Conservation (phyloP, 2,113 vertebrate species). For the Albula glossodonta region DNA sequence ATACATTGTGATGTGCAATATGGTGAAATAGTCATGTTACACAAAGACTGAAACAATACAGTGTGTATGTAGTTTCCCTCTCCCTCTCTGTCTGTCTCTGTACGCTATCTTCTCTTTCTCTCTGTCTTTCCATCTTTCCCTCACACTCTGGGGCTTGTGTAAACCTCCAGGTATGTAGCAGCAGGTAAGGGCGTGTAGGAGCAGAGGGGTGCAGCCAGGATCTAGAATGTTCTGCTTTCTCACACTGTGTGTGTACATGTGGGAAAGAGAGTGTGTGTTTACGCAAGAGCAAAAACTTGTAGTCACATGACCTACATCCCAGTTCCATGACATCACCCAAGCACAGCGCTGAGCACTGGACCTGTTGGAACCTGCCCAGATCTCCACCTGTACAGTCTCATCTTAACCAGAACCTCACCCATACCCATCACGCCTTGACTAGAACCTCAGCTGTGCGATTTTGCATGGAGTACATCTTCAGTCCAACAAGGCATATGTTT, state of each 20-base stretch:
- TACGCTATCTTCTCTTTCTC: neutral
- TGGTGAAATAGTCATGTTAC: neutral
- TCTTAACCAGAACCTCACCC: neutral
- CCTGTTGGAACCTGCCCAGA: neutral
- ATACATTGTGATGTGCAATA: neutral
- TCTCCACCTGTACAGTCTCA: neutral
- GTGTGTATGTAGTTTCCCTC: neutral
- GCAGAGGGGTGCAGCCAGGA: neutral
- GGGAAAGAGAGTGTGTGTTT: neutral
- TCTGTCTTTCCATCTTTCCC: neutral
- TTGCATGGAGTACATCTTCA: neutral
- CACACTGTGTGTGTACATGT: neutral
- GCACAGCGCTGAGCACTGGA: neutral
- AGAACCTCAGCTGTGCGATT: neutral
- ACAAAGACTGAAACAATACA: neutral
- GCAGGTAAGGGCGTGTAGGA: neutral
- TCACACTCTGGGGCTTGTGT: neutral
- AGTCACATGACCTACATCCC: neutral
- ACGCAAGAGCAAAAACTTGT: neutral
- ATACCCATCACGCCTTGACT: neutral
- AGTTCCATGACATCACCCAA: neutral
- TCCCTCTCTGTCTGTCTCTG: neutral
- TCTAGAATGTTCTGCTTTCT: neutral
- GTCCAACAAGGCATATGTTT: too few relatives aligned
- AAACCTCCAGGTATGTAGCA: conserved; percentile 1